Base-by-base conservation (phyloP, 2,888 invertebrate species). In the Torymus aiolomorphi region DNA sequence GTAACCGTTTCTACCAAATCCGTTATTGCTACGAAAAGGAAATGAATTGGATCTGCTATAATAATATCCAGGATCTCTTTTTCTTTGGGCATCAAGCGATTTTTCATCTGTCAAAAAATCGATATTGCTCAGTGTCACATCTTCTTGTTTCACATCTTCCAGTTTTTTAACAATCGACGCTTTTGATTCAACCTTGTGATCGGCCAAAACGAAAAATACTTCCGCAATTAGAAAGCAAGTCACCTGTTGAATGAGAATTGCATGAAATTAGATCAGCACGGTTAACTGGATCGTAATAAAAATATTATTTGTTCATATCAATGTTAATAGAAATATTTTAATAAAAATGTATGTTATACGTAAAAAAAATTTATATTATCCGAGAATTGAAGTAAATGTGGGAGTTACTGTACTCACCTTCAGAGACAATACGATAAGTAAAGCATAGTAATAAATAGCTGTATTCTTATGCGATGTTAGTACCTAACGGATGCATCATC, bases 61-160 rank as follows among this genome's bases (percentile, higher is more conserved):
- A 3, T 84, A 83, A 67, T 88, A 89, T 52, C 88, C 87, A 3
- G 86, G 85, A 73, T 89, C 88, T 62, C 88, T 82, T 80, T 88
- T 89, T 78, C 85, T 85, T 24, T 87, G 88, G n/a, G 82, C 79
- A 4, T 87, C 87, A 16, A 80, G 66, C 2, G 74, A 70, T 62
- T 85, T 83, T 31, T 75, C 82, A 8, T 84, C 77, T 11, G 65
- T 16, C 0, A 70, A n/a, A 59, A 77, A 62, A 71, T 78, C 66
- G 24, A 59, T 20, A 18, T 72, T 80, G 13, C 42, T 42, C 8
- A 66, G 14, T n/a, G 82, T 61, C 2, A 65, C 10, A 5, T 57
- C 13, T 61, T 20, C n/a, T 31, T 66, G 14, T 16, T 82, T 57
- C 2, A 67, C 10, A 5, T 57, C 13, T 56, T 20, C n/a, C 18